A percentile compares a stretch with the other conserved stretches of the same genome.
Evolutionary conservation across 2,113 vertebrate genomes (phyloP).

Genomic region (Diadophis punctatus): DNA sequence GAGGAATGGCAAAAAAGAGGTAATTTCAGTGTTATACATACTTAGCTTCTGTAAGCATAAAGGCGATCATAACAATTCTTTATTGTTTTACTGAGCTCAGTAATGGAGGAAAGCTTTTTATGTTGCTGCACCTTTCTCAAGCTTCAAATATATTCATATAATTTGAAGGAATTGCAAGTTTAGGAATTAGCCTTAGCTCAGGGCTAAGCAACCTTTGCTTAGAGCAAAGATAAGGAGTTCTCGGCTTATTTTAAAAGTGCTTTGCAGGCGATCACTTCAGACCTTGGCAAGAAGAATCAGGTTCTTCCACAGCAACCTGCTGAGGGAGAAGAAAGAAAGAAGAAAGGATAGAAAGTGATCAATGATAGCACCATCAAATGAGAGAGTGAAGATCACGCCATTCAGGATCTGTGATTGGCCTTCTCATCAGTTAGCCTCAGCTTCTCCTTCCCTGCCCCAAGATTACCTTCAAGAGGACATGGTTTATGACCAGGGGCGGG

Average conservation of each 20-base stretch:
- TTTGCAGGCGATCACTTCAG: background rate
- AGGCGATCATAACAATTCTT: background rate
- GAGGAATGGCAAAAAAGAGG: background rate
- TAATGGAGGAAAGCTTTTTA: background rate
- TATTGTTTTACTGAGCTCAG: background rate
- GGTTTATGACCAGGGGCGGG: no score
- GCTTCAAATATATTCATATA: background rate
- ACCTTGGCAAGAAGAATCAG: background rate
- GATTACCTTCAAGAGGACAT: background rate
- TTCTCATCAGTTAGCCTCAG: background rate
- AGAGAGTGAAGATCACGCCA: background rate
- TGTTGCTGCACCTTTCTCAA: background rate
- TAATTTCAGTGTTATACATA: background rate
- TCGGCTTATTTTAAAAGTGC: background rate
- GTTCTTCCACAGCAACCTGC: background rate
- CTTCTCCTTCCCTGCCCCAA: background rate
- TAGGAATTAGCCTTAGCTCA: background rate
- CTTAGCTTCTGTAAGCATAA: background rate
- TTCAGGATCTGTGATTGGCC: background rate
- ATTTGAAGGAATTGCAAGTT: background rate
- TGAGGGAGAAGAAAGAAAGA: background rate
- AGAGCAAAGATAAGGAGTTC: background rate
- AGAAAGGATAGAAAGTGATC: background rate
- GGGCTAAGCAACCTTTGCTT: background rate
- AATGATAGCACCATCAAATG: background rate